Evolutionary conservation across 2,113 vertebrate genomes (phyloP).

Genomic region (Callithrix jacchus): DNA sequence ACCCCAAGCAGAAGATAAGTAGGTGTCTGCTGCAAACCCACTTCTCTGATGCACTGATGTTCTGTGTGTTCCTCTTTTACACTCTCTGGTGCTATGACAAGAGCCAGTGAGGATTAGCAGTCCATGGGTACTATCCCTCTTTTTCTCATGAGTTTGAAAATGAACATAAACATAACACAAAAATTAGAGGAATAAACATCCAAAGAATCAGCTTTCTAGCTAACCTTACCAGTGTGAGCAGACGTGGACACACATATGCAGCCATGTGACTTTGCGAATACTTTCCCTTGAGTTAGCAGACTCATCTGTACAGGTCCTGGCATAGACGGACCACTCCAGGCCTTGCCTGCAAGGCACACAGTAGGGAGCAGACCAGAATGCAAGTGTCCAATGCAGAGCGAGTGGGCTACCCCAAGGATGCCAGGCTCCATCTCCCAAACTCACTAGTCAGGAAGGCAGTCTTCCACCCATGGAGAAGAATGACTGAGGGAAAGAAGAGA

Average conservation of each 20-base stretch:
- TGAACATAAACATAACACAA: neutral
- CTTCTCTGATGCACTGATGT: neutral
- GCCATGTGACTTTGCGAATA: neutral
- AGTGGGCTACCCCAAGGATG: too few species aligned
- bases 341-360: neutral
- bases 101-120: neutral
- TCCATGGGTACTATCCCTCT: rapidly evolving
- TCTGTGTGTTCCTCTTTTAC: neutral
- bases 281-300: neutral
- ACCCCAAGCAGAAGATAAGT: neutral
- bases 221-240: neutral
- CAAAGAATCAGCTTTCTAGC: neutral
- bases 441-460: neutral
- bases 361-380: neutral
- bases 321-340: neutral
- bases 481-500: neutral
- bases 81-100: neutral
- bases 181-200: neutral
- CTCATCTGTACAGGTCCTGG: neutral
- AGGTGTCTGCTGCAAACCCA: neutral
- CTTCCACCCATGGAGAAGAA: rapidly evolving
- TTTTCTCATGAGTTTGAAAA: neutral
- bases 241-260: neutral
- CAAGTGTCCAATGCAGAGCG: neutral
- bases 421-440: neutral